A percentile compares a stretch with the other conserved stretches of the same genome.
These are phyloP conservation scores for Nipponacmea schrenckii DNA, from an alignment of 2,888 invertebrate genomes.

Conservation along the genomic window DNA sequence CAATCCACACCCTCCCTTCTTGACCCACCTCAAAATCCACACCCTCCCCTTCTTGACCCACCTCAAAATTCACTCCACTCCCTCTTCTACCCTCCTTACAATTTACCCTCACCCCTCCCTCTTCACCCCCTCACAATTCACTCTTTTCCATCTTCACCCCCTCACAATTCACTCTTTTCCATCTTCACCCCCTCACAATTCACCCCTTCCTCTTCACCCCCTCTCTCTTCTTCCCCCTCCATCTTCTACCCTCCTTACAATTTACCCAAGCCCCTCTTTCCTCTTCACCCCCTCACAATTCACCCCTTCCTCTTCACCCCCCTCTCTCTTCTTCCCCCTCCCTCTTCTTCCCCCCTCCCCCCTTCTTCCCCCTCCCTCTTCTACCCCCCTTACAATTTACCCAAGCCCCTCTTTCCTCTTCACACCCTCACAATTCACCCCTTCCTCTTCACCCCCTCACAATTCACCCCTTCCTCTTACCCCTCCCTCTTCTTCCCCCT, in stretches of 20 bases:
- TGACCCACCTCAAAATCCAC: too few species aligned
- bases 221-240: background rate
- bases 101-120: background rate
- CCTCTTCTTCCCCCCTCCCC: too few species aligned
- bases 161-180: background rate
- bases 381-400: background rate
- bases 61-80: too few species aligned
- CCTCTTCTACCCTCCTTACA: background rate
- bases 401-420: background rate
- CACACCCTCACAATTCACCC: too few species aligned
- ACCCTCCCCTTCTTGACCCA: too few species aligned
- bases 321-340: background rate
- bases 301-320: too few species aligned
- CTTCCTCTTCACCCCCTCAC: too few species aligned
- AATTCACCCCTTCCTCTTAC: too few species aligned
- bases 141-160: background rate
- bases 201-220: too few species aligned
- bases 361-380: background rate
- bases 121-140: background rate
- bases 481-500: background rate
- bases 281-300: background rate
- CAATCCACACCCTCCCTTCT: too few species aligned
- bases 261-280: too few species aligned
- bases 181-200: background rate
- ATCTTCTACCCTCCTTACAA: background rate